Percentiles rank a stretch among this genome's conserved stretches.
Evolutionary conservation across 2,113 vertebrate species (phyloP).

Genomic region (Todiramphus saurophagus): DNA sequence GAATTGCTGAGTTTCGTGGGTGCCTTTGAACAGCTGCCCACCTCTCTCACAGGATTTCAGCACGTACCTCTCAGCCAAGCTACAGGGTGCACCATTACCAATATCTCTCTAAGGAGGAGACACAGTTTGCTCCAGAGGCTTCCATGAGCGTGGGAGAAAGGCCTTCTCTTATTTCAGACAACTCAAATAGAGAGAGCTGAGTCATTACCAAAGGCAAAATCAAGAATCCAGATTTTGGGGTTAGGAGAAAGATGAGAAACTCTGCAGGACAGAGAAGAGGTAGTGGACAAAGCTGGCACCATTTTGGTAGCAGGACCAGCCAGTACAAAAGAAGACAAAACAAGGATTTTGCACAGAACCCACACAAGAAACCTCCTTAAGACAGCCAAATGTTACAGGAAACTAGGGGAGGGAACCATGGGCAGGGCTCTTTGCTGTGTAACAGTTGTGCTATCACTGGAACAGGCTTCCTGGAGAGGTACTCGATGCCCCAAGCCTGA

Average conservation of each 20-base stretch:
- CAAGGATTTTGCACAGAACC: background rate
- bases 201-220: background rate
- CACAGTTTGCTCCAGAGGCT: background rate
- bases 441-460: background rate
- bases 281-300: background rate
- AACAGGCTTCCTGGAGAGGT: background rate
- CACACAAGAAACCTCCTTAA: background rate
- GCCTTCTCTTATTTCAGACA: background rate
- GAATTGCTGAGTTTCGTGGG: background rate
- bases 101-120: background rate
- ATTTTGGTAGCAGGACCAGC: background rate
- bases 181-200: background rate
- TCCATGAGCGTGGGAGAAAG: background rate
- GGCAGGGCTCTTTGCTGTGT: background rate
- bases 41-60: background rate
- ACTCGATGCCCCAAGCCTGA: accelerated
- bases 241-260: background rate
- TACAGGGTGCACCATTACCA: background rate
- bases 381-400: background rate
- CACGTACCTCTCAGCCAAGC: background rate
- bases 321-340: background rate
- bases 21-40: background rate
- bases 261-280: background rate
- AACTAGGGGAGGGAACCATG: accelerated
- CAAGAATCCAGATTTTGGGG: background rate